A percentile compares a stretch with the other conserved stretches of the same genome.
Conservation (phyloP, 2,113 vertebrate species). For the Rhegmatorhina hoffmannsi region DNA sequence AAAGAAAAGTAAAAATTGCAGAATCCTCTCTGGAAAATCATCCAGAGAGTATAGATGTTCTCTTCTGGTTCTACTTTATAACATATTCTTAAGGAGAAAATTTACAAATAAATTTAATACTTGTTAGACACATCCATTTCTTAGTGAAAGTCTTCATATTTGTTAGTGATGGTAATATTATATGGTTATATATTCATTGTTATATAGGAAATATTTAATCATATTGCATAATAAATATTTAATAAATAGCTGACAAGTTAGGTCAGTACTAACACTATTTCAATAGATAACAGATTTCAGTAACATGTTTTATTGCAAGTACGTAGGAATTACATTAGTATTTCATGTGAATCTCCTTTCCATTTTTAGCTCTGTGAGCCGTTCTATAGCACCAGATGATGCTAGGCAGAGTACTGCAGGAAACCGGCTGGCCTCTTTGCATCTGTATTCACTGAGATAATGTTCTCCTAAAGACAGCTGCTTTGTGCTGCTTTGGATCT, state of each 20-base stretch:
- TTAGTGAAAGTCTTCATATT: neutral
- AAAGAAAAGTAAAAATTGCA: neutral
- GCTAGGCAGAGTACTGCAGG: neutral
- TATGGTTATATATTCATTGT: neutral
- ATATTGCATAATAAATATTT: neutral
- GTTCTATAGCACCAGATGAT: neutral
- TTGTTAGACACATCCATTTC: neutral
- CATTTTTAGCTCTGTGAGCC: neutral
- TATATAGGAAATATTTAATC: neutral
- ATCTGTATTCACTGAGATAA: neutral
- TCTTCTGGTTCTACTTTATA: neutral
- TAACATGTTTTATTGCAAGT: neutral
- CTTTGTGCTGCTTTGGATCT: neutral
- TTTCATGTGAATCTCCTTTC: neutral
- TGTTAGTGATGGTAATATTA: neutral
- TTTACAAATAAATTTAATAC: neutral
- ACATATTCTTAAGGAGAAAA: neutral
- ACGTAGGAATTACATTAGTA: neutral
- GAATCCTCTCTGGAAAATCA: neutral
- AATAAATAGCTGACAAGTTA: neutral
- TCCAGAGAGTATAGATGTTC: neutral
- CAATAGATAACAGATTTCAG: neutral
- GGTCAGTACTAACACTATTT: neutral
- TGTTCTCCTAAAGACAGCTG: neutral
- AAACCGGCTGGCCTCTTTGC: neutral